Evolutionary conservation across 2,113 vertebrate genomes (phyloP).

Genomic region (Orientallactaga bullata): DNA sequence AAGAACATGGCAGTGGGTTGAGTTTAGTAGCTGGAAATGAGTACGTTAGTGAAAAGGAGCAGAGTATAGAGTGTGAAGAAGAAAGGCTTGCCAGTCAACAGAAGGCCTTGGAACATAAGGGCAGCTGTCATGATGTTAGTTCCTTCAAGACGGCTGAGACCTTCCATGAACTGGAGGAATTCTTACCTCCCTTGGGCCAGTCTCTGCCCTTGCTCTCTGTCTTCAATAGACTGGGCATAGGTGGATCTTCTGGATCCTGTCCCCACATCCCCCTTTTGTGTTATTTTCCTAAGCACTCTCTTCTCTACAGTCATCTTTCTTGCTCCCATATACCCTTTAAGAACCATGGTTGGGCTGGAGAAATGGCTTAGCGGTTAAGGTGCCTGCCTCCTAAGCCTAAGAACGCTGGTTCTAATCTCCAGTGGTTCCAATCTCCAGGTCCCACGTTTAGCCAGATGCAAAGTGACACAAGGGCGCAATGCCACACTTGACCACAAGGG

Average conservation of each 20-base stretch:
- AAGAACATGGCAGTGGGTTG: rapidly evolving
- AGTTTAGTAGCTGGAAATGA: neutral
- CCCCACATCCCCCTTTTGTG: too few relatives aligned
- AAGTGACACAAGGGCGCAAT: too few relatives aligned
- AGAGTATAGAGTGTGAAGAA: neutral
- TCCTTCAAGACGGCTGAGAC: neutral
- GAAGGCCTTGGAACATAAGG: neutral
- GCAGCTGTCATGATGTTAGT: neutral
- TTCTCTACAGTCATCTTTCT: neutral
- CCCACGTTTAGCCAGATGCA: too few relatives aligned
- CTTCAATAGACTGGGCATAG: too few relatives aligned
- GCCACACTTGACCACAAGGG: too few relatives aligned
- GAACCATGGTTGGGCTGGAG: too few relatives aligned
- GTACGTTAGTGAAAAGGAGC: neutral
- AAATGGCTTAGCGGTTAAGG: too few relatives aligned
- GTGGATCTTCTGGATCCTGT: neutral
- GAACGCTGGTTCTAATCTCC: too few relatives aligned
- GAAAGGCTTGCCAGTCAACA: neutral
- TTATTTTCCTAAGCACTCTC: neutral
- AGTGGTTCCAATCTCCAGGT: too few relatives aligned
- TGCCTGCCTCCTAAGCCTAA: too few relatives aligned
- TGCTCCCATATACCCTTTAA: neutral
- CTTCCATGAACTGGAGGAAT: neutral
- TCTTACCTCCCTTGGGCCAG: neutral
- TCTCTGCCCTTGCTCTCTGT: too few relatives aligned